These are phyloP conservation scores for Crocodylus rhombifer DNA, from an alignment of 2,797 vertebrate genomes.

Conservation along the genomic window DNA sequence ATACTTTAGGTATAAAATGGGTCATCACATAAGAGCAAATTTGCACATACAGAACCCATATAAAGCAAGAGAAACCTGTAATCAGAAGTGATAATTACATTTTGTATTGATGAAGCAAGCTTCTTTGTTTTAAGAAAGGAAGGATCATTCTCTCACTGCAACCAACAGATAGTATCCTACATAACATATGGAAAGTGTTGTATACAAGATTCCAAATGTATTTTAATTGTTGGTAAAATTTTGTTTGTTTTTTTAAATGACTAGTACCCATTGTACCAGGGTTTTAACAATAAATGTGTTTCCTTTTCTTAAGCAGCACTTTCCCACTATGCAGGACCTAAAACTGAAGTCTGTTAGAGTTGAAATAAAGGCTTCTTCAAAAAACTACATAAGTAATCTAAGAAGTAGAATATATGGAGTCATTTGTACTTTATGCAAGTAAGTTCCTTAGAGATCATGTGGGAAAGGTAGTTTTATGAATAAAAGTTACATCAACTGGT, in stretches of 20 bases:
- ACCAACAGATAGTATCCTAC: neutral
- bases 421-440: accelerated
- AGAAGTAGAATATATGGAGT: neutral
- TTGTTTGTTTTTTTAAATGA: neutral
- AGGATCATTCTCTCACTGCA: neutral
- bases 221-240: neutral
- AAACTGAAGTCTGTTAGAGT: neutral
- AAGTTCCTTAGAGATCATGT: neutral
- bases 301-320: neutral
- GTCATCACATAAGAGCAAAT: no score
- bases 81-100: neutral
- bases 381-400: neutral
- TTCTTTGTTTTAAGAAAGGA: neutral
- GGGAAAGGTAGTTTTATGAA: neutral
- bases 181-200: neutral
- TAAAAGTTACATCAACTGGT: accelerated
- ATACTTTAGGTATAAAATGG: no score
- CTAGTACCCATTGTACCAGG: neutral
- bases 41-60: no score
- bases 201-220: neutral
- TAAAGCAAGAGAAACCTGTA: no score
- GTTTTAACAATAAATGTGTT: neutral
- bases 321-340: neutral
- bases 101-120: neutral
- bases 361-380: neutral